A percentile compares a stretch with the other conserved stretches of the same genome.
phyloP scores from a whole-genome alignment of 37 sponge, comb jelly and placozoan species.

The Beroe ovata region DNA sequence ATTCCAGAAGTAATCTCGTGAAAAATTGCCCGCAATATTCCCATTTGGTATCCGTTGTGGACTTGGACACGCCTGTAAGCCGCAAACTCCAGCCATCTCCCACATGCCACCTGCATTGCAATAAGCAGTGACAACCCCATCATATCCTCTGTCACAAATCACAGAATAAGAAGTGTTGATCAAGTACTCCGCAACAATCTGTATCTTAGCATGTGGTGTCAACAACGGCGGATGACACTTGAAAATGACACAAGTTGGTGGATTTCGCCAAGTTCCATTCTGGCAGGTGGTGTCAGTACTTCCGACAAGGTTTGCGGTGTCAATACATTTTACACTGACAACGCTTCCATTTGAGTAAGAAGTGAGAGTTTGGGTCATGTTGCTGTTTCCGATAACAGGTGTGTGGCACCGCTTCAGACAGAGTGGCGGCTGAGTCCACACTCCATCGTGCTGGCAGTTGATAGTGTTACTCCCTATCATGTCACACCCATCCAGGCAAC shows the following conservation, averaged over 20 bases:
- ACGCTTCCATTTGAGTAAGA: not conserved
- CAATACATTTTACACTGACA: not conserved
- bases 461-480: not conserved
- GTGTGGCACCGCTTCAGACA: not conserved
- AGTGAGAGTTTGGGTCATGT: not conserved
- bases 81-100: not conserved
- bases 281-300: not conserved
- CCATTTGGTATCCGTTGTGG: not conserved
- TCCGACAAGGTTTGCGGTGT: conserved; percentile 10
- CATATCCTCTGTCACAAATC: conserved; percentile 31
- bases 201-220: conserved; percentile 20
- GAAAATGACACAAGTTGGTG: conserved; percentile 9
- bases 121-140: not conserved
- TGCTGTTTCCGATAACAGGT: conserved; percentile 12
- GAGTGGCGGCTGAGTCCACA: not conserved
- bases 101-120: not conserved
- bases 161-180: conserved; percentile 5
- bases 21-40: not conserved
- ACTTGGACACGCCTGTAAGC: not conserved
- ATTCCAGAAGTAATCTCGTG: not conserved
- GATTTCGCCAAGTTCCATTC: conserved; percentile 14
- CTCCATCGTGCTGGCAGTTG: conserved; percentile 20
- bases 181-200: not conserved
- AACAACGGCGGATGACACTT: not conserved
- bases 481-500: conserved; percentile 28